Conservation (phyloP, 2,113 vertebrate species). For the Sphaerodactylus townsendi region DNA sequence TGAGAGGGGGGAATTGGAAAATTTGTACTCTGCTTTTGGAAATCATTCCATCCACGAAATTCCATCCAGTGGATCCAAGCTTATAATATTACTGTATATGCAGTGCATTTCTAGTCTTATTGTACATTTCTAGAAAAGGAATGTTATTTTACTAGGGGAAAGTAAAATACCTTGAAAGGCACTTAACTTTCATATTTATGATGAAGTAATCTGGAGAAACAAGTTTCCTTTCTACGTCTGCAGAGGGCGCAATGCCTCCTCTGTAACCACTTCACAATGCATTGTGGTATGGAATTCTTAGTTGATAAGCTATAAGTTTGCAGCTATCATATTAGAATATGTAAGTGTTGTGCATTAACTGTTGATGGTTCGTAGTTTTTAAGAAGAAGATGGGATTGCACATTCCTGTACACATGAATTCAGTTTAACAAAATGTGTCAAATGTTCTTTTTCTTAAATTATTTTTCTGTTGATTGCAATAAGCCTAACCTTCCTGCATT, state of each 20-base stretch:
- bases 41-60: too few relatives aligned
- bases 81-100: fast-evolving
- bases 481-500: background rate
- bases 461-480: background rate
- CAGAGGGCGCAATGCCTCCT: constrained; percentile 42
- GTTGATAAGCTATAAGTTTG: background rate
- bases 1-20: too few relatives aligned
- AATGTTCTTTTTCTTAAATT: background rate
- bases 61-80: too few relatives aligned
- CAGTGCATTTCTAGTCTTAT: background rate
- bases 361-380: background rate
- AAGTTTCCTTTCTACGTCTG: background rate
- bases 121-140: fast-evolving
- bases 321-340: background rate
- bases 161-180: fast-evolving
- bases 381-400: background rate
- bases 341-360: background rate
- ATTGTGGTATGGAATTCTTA: background rate
- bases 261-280: background rate
- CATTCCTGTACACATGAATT: background rate
- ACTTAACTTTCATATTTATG: background rate
- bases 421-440: background rate
- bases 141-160: fast-evolving
- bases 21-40: too few relatives aligned
- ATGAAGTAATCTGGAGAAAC: background rate